Evolutionary conservation across 2,113 vertebrate genomes (phyloP), one percentile per base, ranked within the genome.

Genomic region (Callopanchax toddi): DNA sequence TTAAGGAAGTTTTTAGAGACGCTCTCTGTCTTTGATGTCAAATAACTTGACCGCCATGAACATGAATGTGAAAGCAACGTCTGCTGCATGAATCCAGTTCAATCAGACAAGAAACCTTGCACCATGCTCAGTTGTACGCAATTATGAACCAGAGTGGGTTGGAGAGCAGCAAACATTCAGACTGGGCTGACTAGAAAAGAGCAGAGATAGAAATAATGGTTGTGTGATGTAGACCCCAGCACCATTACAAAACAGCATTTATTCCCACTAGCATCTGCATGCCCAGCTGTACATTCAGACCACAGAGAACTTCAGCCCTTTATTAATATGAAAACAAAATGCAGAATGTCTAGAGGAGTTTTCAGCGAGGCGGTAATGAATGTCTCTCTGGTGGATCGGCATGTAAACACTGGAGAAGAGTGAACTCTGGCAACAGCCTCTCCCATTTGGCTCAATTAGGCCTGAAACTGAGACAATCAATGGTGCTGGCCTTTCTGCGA

Each of bases 381-480:
- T 71, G 59, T 66, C 71, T 89, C 87, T 85, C 85, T 76, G 22
- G 86, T 79, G 88, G 72, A 86, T 83, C 72, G 55, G 74, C 78
- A 70, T 91, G 88, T 89, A 91, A 92, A 92, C 90, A 91, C 81
- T 85, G 86, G 82, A 83, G 82, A 71, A 85, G 84, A 82, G 74
- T 88, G 87, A 93, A 92, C 90, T 86, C 89, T 92, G 91, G 90
- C 91, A 90, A 83, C 76, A 76, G 74, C 67, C 86, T 83, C 86
- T 93, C 92, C 92, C 92, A 91, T 92, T 93, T 93, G 92, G 90
- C 88, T 92, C 91, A 93, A 93, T 93, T 93, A 93, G 83, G 84
- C 72, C 85, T 44, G 83, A 90, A 91, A 91, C 79, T 76, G 81
- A 91, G 83, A 91, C 86, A 88, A 90, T 91, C 86, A 85, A 84